Percentiles rank a stretch among this genome's conserved stretches.
Evolutionary conservation across 2,888 invertebrate species (phyloP).

Genomic region (Drosophila subsilvestris): DNA sequence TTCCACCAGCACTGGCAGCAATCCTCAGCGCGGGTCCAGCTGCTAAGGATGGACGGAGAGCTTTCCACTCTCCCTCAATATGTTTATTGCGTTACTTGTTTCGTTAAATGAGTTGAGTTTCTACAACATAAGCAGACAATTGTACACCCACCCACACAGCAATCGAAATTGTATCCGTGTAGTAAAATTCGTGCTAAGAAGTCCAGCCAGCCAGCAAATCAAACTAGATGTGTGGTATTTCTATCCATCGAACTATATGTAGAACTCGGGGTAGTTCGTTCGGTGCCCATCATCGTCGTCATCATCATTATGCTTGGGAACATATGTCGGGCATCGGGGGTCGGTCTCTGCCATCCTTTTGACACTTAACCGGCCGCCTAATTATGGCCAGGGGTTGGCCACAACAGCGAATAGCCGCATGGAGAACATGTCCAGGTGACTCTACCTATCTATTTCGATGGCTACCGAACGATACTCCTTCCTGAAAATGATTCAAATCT

Average conservation of each 20-base stretch:
- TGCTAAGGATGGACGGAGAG: conserved; percentile 6
- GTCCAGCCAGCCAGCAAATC: conserved; percentile 24
- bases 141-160: conserved; percentile 1
- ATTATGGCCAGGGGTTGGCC: conserved; percentile 52
- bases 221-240: background rate
- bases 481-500: conserved; percentile 22
- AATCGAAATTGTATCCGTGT: conserved; percentile 36
- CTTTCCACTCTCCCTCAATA: background rate
- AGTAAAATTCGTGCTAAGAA: conserved; percentile 32
- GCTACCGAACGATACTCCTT: background rate
- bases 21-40: conserved; percentile 46
- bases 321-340: conserved; percentile 53
- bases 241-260: background rate
- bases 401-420: conserved; percentile 25
- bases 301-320: conserved; percentile 63
- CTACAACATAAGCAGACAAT: background rate
- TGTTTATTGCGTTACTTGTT: conserved; percentile 28
- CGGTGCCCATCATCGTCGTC: conserved; percentile 50
- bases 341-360: conserved; percentile 60
- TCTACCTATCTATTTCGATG: conserved; percentile 2
- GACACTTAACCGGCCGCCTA: conserved; percentile 71
- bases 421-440: conserved; percentile 29
- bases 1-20: conserved; percentile 31
- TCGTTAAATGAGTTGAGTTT: conserved; percentile 26
- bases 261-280: conserved; percentile 29